phyloP scores from a whole-genome alignment of 2,888 invertebrate species.

The Polymixis flavicincta region DNA sequence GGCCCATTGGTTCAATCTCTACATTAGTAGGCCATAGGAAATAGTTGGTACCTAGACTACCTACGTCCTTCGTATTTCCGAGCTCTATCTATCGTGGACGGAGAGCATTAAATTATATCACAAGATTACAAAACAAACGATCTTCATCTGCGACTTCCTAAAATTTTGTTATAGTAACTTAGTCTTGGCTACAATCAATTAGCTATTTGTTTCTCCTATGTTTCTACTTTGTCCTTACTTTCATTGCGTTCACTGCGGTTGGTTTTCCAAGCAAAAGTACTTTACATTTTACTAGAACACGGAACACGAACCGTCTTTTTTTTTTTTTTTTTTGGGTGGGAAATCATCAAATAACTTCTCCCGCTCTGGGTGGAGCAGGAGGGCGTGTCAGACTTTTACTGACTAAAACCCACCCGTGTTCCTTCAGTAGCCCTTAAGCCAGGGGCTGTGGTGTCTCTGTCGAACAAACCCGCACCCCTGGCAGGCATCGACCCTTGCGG shows the following conservation, averaged over 20 bases:
- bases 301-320: too few relatives aligned
- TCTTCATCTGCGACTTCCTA: not conserved
- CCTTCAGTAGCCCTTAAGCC: too few relatives aligned
- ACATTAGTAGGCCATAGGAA: not conserved
- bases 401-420: too few relatives aligned
- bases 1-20: not conserved
- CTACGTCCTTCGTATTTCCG: not conserved
- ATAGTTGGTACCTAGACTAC: not conserved
- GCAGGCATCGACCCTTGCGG: too few relatives aligned
- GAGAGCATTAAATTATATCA: not conserved
- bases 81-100: not conserved
- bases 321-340: too few relatives aligned
- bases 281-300: not conserved
- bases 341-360: too few relatives aligned
- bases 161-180: slow-evolving; percentile 1
- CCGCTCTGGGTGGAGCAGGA: too few relatives aligned
- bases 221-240: not conserved
- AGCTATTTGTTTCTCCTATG: too few relatives aligned
- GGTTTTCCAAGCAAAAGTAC: slow-evolving; percentile 9
- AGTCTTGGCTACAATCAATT: slow-evolving; percentile 3
- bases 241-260: not conserved
- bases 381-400: too few relatives aligned
- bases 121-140: not conserved
- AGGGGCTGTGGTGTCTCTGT: too few relatives aligned
- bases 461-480: too few relatives aligned